phyloP scores from a whole-genome alignment of 2,888 invertebrate species.

The Hofmannophila pseudospretella region DNA sequence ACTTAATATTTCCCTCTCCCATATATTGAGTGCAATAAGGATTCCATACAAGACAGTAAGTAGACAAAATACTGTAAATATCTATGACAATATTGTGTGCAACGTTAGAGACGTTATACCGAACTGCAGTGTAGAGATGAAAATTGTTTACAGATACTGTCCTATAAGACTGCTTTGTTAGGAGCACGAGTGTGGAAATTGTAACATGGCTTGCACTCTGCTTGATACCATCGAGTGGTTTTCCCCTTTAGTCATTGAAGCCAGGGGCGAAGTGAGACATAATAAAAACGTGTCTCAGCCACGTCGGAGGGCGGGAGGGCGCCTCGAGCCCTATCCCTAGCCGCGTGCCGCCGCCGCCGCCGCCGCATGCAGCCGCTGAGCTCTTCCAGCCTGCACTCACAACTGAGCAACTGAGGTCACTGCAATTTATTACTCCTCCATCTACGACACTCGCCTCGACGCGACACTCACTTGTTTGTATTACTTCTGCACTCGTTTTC shows the following conservation, averaged over 20 bases:
- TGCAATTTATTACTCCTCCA: conserved; percentile 66
- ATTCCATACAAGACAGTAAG: too few relatives aligned
- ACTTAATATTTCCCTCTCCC: too few relatives aligned
- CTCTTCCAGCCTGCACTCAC: conserved; percentile 33
- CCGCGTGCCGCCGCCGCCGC: conserved; percentile 14
- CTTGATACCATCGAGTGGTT: conserved; percentile 41
- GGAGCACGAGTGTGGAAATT: conserved; percentile 27
- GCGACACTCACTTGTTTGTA: conserved; percentile 64
- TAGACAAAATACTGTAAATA: too few relatives aligned
- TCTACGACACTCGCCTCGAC: conserved; percentile 30
- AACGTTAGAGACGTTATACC: too few relatives aligned
- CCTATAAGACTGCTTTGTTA: background rate
- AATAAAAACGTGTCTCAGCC: conserved; percentile 51
- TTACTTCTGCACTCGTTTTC: conserved; percentile 69
- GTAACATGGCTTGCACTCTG: conserved; percentile 15
- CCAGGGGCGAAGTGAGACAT: conserved; percentile 49
- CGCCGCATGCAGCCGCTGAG: conserved; percentile 12
- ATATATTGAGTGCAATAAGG: too few relatives aligned
- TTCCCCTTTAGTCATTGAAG: conserved; percentile 52
- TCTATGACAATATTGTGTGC: too few relatives aligned
- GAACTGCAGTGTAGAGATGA: too few relatives aligned
- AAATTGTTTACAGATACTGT: too few relatives aligned
- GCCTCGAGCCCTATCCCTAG: conserved; percentile 8
- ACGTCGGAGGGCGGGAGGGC: conserved; percentile 23
- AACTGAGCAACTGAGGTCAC: conserved; percentile 50